phyloP scores from a whole-genome alignment of 2,113 vertebrate species.

The Cathartes aura region DNA sequence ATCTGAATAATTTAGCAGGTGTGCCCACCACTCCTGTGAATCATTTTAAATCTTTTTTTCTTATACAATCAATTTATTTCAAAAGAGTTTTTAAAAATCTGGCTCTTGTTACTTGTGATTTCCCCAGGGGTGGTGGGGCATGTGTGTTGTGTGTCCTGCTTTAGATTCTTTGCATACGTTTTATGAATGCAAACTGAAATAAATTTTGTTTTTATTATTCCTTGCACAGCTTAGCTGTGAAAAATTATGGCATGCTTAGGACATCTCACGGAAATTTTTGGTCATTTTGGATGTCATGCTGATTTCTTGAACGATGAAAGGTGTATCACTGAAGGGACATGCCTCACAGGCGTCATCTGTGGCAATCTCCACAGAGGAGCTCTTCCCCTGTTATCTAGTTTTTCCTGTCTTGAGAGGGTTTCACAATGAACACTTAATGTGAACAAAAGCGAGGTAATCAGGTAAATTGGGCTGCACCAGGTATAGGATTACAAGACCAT shows the following conservation, averaged over 20 bases:
- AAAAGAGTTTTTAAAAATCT: not conserved
- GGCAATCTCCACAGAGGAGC: not conserved
- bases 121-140: not conserved
- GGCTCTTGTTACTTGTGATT: not conserved
- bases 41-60: not conserved
- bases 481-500: not conserved
- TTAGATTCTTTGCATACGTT: not conserved
- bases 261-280: not conserved
- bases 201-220: not conserved
- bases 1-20: not conserved
- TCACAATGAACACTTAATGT: not conserved
- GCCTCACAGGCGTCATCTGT: not conserved
- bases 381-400: slow-evolving; percentile 31
- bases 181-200: not conserved
- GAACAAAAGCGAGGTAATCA: not conserved
- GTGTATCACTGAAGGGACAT: not conserved
- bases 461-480: not conserved
- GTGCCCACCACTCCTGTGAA: not conserved
- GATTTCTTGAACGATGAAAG: not conserved
- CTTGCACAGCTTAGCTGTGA: not conserved
- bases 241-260: not conserved
- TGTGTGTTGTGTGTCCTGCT: not conserved
- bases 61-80: not conserved
- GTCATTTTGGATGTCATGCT: not conserved
- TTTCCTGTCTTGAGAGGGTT: slow-evolving; percentile 46